phyloP scores from a whole-genome alignment of 2,888 invertebrate species.

The Ceramica pisi region DNA sequence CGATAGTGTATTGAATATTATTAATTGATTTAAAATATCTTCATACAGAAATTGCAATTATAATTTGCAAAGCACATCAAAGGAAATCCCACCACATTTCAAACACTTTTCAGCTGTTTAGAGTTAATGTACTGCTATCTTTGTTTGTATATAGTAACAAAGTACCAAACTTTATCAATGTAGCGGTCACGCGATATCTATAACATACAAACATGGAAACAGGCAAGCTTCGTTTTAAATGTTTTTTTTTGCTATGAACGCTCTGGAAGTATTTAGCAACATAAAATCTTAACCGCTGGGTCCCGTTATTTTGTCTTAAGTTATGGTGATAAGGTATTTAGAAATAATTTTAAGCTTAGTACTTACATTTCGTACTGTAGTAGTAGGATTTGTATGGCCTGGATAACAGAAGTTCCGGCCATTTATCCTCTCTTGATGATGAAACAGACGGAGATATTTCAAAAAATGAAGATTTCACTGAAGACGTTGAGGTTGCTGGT shows the following conservation, averaged over 20 bases:
- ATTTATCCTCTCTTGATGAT: slow-evolving; percentile 85
- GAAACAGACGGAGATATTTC: slow-evolving; percentile 85
- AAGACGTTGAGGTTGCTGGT: slow-evolving; percentile 82
- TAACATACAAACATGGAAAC: slow-evolving; percentile 6
- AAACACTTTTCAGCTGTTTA: slow-evolving; percentile 2
- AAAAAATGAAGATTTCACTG: slow-evolving; percentile 78
- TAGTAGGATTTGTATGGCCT: slow-evolving; percentile 86
- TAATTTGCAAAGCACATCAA: not conserved
- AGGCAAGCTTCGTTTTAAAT: not conserved
- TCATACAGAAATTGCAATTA: not conserved
- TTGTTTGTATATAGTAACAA: slow-evolving; percentile 15
- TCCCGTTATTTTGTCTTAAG: not conserved
- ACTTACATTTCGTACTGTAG: slow-evolving; percentile 86
- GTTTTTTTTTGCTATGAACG: not conserved
- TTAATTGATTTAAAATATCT: too few relatives aligned
- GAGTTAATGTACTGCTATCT: slow-evolving; percentile 17
- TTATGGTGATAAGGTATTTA: not conserved
- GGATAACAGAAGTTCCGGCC: slow-evolving; percentile 88
- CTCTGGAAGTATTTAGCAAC: not conserved
- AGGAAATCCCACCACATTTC: not conserved
- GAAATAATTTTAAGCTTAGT: slow-evolving; percentile 22
- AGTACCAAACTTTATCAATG: slow-evolving; percentile 40
- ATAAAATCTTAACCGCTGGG: not conserved
- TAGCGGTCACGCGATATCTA: slow-evolving; percentile 54
- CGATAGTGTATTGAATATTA: too few relatives aligned